A percentile compares a stretch with the other conserved stretches of the same genome.
These are phyloP conservation scores for Pristionchus fissidentatus DNA, from an alignment of 2,888 invertebrate genomes.

Conservation along the genomic window DNA sequence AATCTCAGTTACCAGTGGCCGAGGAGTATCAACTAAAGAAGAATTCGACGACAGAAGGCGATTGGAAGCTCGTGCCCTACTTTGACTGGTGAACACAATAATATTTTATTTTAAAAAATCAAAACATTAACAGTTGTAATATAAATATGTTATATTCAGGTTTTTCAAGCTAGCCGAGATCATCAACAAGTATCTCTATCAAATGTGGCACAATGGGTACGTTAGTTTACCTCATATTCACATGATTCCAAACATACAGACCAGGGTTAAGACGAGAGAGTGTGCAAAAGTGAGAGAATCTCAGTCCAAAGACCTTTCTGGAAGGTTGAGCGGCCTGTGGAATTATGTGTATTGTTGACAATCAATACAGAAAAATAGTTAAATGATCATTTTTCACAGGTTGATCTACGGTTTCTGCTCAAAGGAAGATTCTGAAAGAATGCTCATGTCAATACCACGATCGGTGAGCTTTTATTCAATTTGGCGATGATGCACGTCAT, in stretches of 20 bases:
- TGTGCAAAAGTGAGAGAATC: too few relatives aligned
- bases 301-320: too few relatives aligned
- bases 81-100: constrained; percentile 58
- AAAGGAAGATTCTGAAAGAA: constrained; percentile 73
- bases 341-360: too few relatives aligned
- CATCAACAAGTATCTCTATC: constrained; percentile 72
- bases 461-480: constrained; percentile 48
- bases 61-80: constrained; percentile 73
- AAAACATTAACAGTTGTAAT: neutral
- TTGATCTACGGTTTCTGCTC: constrained; percentile 73
- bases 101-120: neutral
- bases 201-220: constrained; percentile 74
- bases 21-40: constrained; percentile 71
- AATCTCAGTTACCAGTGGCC: constrained; percentile 67
- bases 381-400: constrained; percentile 54
- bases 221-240: too few relatives aligned
- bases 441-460: constrained; percentile 65
- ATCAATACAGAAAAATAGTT: too few relatives aligned
- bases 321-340: too few relatives aligned
- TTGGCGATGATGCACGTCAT: neutral
- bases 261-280: too few relatives aligned
- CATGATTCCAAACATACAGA: too few relatives aligned
- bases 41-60: constrained; percentile 66
- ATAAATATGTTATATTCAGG: constrained; percentile 45
- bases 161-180: constrained; percentile 75